Evolutionary conservation across 2,113 vertebrate genomes (phyloP).

Genomic region (Danionella cerebrum): DNA sequence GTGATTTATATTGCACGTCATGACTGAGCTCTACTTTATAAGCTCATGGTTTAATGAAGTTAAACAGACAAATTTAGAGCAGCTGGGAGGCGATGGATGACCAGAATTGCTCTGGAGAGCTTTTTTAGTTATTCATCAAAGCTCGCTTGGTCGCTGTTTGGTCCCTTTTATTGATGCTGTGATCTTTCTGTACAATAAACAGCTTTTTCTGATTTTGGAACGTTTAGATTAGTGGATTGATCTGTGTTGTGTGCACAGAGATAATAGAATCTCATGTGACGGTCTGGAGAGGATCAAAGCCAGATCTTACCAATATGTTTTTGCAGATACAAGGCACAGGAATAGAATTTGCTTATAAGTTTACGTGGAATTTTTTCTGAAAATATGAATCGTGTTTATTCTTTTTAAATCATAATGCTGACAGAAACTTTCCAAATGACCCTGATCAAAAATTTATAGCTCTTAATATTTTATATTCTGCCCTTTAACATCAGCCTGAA

Average conservation of each 20-base stretch:
- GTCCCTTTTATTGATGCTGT: not conserved
- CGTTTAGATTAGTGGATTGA: not conserved
- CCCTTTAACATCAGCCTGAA: too few relatives aligned
- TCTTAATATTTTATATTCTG: too few relatives aligned
- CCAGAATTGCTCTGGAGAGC: not conserved
- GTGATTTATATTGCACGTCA: not conserved
- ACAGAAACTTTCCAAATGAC: too few relatives aligned
- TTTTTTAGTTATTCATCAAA: conserved; percentile 4
- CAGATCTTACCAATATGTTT: not conserved
- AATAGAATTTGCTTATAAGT: not conserved
- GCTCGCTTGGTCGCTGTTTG: not conserved
- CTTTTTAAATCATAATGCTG: too few relatives aligned
- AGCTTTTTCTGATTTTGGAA: conserved; percentile 7
- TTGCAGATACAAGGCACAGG: not conserved
- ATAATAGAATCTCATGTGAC: not conserved
- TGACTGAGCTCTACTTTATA: not conserved
- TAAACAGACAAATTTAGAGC: not conserved
- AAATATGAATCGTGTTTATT: too few relatives aligned
- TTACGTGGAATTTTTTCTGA: too few relatives aligned
- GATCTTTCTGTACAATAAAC: not conserved
- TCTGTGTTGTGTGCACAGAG: not conserved
- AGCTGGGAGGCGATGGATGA: not conserved
- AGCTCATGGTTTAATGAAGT: not conserved
- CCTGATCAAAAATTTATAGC: too few relatives aligned
- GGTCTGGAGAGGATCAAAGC: conserved; percentile 14